Conservation (phyloP, 2,888 invertebrate species). For the Alcis repandata region DNA sequence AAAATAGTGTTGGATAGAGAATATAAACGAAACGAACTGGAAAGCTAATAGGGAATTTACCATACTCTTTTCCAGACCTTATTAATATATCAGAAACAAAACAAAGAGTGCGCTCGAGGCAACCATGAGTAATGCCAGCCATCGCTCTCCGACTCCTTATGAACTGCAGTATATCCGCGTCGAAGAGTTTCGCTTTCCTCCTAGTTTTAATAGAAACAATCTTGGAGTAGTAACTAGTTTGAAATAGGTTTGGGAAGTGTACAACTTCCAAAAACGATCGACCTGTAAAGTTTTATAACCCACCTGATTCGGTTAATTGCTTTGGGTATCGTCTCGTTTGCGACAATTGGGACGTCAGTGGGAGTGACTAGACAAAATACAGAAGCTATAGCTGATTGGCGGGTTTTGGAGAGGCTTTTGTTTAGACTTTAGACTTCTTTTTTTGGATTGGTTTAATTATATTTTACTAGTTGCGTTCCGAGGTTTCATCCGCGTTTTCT, state of each 20-base stretch:
- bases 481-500: no score
- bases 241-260: constrained; percentile 7
- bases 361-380: no score
- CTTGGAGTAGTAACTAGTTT: constrained; percentile 1
- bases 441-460: no score
- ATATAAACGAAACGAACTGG: background rate
- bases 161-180: constrained; percentile 78
- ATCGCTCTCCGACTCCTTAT: constrained; percentile 76
- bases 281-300: background rate
- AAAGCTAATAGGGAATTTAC: background rate
- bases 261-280: background rate
- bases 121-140: constrained; percentile 74
- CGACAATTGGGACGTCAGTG: no score
- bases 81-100: constrained; percentile 41
- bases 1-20: background rate
- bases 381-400: no score
- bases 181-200: constrained; percentile 71
- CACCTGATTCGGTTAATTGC: no score
- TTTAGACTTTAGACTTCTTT: no score
- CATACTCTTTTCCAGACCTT: constrained; percentile 24
- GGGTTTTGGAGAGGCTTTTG: no score
- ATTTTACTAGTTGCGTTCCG: no score
- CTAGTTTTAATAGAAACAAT: constrained; percentile 35
- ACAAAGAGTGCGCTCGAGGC: constrained; percentile 68
- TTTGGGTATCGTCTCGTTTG: no score